phyloP scores from a whole-genome alignment of 2,113 vertebrate species.

The Prionailurus viverrinus region DNA sequence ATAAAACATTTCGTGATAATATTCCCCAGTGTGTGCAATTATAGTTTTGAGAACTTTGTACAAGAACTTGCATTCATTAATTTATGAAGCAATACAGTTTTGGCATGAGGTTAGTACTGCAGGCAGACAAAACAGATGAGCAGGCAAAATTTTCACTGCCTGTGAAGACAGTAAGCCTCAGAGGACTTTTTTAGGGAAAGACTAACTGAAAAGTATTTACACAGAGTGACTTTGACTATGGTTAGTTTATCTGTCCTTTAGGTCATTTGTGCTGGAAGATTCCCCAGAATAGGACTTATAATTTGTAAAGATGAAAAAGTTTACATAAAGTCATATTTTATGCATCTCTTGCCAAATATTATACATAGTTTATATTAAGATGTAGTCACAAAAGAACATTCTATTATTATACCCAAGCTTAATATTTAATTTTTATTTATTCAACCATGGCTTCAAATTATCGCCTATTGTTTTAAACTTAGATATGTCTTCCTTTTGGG shows the following conservation, averaged over 20 bases:
- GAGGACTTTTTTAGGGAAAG: slow-evolving; percentile 66
- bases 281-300: not conserved
- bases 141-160: slow-evolving; percentile 77
- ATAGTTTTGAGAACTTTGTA: slow-evolving; percentile 78
- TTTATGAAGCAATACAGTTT: slow-evolving; percentile 82
- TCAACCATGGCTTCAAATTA: not conserved
- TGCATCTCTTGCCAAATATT: not conserved
- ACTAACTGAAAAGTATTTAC: slow-evolving; percentile 79
- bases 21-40: slow-evolving; percentile 67
- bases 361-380: not conserved
- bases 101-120: slow-evolving; percentile 67
- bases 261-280: not conserved
- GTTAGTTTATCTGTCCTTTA: slow-evolving; percentile 38
- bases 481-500: not conserved
- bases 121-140: slow-evolving; percentile 83
- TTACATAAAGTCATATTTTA: not conserved
- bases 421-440: not conserved
- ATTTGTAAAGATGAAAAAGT: not conserved
- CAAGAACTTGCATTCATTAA: slow-evolving; percentile 81
- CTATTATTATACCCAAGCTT: not conserved
- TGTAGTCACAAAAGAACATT: not conserved
- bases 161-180: slow-evolving; percentile 78
- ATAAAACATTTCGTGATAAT: slow-evolving; percentile 68
- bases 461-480: not conserved
- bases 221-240: slow-evolving; percentile 17